Evolutionary conservation across 2,888 invertebrate genomes (phyloP).

Genomic region (Drosophila dives): DNA sequence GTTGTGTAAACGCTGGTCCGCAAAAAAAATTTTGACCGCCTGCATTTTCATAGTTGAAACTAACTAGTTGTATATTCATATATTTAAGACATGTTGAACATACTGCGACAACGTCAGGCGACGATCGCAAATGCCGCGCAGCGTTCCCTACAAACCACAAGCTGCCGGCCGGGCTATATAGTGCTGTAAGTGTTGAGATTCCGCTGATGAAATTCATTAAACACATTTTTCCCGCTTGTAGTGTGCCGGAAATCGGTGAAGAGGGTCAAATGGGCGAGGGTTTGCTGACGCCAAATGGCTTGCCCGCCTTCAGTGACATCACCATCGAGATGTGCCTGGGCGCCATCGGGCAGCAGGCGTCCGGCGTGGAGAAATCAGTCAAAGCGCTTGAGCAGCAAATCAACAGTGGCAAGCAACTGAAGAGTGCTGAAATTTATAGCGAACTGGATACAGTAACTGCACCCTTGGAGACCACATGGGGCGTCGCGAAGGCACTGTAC

Average conservation of each 20-base stretch:
- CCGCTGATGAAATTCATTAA: background rate
- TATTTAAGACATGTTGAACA: conserved; percentile 67
- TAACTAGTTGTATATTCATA: conserved; percentile 40
- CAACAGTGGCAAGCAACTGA: conserved; percentile 69
- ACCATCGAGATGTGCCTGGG: conserved; percentile 94
- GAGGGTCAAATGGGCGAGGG: conserved; percentile 92
- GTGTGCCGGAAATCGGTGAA: conserved; percentile 93
- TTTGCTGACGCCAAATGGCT: conserved; percentile 88
- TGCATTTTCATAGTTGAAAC: conserved; percentile 56
- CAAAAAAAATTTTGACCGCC: conserved; percentile 40
- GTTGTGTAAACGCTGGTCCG: conserved; percentile 69
- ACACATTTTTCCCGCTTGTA: conserved; percentile 75
- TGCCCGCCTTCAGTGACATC: conserved; percentile 92
- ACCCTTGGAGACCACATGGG: conserved; percentile 93
- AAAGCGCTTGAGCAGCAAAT: conserved; percentile 88
- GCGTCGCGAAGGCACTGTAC: conserved; percentile 93
- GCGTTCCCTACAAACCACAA: conserved; percentile 67
- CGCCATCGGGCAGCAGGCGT: conserved; percentile 92
- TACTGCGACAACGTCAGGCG: conserved; percentile 65
- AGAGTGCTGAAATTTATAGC: conserved; percentile 89
- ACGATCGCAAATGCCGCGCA: conserved; percentile 46
- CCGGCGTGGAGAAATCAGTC: conserved; percentile 92
- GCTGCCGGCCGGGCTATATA: conserved; percentile 73
- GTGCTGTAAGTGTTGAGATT: conserved; percentile 74
- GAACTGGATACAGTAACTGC: conserved; percentile 90